A percentile compares a stretch with the other conserved stretches of the same genome.
phyloP scores from a whole-genome alignment of 2,113 vertebrate species.

The Rhegmatorhina hoffmannsi region DNA sequence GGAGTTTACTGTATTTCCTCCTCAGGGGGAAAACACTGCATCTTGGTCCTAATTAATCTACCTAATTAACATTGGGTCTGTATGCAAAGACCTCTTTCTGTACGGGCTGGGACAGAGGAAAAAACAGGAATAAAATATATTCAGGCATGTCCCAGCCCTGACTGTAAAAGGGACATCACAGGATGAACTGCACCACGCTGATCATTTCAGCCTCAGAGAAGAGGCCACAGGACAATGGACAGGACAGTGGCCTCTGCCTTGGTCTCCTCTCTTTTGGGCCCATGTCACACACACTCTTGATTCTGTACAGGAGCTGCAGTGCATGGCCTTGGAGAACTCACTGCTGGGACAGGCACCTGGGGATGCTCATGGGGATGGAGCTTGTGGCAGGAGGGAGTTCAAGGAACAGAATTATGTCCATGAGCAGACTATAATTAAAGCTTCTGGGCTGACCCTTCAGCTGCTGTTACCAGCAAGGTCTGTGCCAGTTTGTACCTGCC shows the following conservation, averaged over 20 bases:
- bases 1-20: slow-evolving; percentile 59
- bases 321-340: accelerated
- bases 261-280: neutral
- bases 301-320: neutral
- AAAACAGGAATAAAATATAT: slow-evolving; percentile 1
- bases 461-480: neutral
- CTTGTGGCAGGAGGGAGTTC: accelerated
- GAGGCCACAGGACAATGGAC: accelerated
- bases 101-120: neutral
- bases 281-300: accelerated
- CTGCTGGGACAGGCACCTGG: neutral
- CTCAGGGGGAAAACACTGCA: slow-evolving; percentile 49
- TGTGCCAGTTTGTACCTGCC: neutral
- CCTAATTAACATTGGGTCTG: slow-evolving; percentile 44
- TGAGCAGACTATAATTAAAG: accelerated
- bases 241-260: accelerated
- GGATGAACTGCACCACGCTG: accelerated
- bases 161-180: slow-evolving; percentile 21
- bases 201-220: neutral
- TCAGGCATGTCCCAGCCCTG: neutral
- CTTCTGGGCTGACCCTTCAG: neutral
- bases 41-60: slow-evolving; percentile 60
- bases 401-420: neutral
- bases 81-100: slow-evolving; percentile 33
- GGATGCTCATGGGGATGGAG: neutral